A percentile compares a stretch with the other conserved stretches of the same genome.
Conservation (phyloP, 2,113 vertebrate species). For the Emberiza fucata region DNA sequence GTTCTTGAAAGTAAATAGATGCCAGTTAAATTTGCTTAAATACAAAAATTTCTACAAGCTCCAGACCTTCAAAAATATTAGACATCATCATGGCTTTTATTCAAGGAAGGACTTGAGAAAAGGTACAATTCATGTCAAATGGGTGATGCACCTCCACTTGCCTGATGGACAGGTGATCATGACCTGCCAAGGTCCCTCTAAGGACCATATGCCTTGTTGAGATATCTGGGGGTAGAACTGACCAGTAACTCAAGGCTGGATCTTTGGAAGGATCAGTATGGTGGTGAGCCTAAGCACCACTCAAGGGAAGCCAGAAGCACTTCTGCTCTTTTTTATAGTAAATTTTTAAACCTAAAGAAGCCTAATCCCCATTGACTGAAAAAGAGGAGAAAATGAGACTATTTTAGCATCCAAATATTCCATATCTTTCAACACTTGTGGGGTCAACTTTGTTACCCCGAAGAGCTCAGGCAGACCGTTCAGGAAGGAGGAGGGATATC, state of each 20-base stretch:
- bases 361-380: background rate
- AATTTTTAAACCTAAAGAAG: background rate
- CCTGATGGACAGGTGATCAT: background rate
- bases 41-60: background rate
- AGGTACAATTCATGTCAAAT: background rate
- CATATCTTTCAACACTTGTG: background rate
- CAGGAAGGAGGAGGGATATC: background rate
- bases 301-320: background rate
- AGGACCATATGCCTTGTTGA: background rate
- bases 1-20: slow-evolving; percentile 57
- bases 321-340: background rate
- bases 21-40: slow-evolving; percentile 16
- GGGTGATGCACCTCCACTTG: background rate
- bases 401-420: background rate
- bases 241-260: background rate
- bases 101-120: background rate
- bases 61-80: background rate
- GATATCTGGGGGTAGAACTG: background rate
- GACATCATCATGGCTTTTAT: background rate
- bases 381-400: background rate
- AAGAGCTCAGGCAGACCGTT: background rate
- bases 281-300: background rate
- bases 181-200: background rate
- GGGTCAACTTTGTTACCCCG: background rate
- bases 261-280: background rate